Evolutionary conservation across 2,797 vertebrate genomes (phyloP), one percentile per base, ranked within the genome.

Genomic region (Parauchenoglanis punctatus): DNA sequence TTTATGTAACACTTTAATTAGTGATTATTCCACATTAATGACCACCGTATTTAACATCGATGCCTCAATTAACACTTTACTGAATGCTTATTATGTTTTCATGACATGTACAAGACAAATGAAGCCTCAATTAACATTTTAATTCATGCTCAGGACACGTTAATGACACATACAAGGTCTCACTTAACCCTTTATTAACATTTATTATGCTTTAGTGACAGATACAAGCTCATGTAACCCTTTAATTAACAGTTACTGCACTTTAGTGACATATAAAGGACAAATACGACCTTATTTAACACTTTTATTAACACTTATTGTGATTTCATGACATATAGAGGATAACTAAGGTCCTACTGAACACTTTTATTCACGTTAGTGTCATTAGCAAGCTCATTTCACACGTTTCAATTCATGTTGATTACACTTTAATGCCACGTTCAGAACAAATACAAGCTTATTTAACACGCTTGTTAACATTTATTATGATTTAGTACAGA

Each of bases 121-220:
- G 20, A 46, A 23, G 70, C 40, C 40, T 46, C 1, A 23, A 23
- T 72, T 23, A 72, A 23, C 68, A 23, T 4, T 44, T 20, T 2
- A 46, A n/a, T 46, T 49, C 5, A 6, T 18, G 63, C n/a, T 73
- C 12, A 70, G 11, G 18, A 40, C 31, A 20, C 67, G 20, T 70
- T 49, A 25, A n/a, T n/a, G 44, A 73, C 70, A 44, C 35, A 25
- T 46, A 73, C 25, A 25, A 25, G 20, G 23, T n/a, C 72, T 75
- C 56, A 77, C 28, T 76, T 18, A 77, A 77, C 49, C 75, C 49
- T 77, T 77, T 77, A 56, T 77, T 31, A 77, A 56, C 75, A 54
- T 54, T 17, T 54, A 54, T 77, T 3, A 76, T 46, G 20, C 40
- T 46, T 52, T 52, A 58, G 7, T 77, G 49, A 56, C 15, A 28